These are phyloP conservation scores for Epizoanthus rinbou DNA, from an alignment of 92 coral and sea anemone genomes.

Conservation along the genomic window DNA sequence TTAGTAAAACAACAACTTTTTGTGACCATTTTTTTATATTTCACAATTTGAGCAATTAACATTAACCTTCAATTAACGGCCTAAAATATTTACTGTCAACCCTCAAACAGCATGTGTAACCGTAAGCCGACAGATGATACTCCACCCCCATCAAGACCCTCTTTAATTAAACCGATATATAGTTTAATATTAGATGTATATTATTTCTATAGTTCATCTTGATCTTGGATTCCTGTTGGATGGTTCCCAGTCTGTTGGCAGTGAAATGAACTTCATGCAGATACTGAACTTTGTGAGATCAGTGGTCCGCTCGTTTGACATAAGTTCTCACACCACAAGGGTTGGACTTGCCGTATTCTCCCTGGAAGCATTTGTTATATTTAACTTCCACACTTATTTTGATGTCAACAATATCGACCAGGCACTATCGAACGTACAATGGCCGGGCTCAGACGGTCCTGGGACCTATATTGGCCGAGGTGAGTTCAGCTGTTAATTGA, in stretches of 20 bases:
- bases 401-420: constrained; percentile 80
- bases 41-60: too few relatives aligned
- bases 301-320: constrained; percentile 80
- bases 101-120: too few relatives aligned
- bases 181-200: background rate
- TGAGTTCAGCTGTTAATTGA: background rate
- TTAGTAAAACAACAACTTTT: too few relatives aligned
- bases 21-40: too few relatives aligned
- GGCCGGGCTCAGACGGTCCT: constrained; percentile 91
- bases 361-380: constrained; percentile 82
- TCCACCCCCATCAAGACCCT: too few relatives aligned
- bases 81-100: too few relatives aligned
- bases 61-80: too few relatives aligned
- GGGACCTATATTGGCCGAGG: constrained; percentile 90
- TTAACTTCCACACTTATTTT: constrained; percentile 87
- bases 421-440: constrained; percentile 75
- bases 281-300: constrained; percentile 83
- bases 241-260: constrained; percentile 85
- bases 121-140: too few relatives aligned
- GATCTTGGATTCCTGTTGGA: constrained; percentile 93
- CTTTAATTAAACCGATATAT: too few relatives aligned
- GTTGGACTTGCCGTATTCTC: constrained; percentile 86
- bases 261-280: constrained; percentile 84
- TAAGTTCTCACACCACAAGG: constrained; percentile 66
- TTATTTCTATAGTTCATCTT: constrained; percentile 58